A percentile compares a stretch with the other conserved stretches of the same genome.
Conservation (phyloP, 2,797 vertebrate species). For the Allochrocebus solatus region DNA sequence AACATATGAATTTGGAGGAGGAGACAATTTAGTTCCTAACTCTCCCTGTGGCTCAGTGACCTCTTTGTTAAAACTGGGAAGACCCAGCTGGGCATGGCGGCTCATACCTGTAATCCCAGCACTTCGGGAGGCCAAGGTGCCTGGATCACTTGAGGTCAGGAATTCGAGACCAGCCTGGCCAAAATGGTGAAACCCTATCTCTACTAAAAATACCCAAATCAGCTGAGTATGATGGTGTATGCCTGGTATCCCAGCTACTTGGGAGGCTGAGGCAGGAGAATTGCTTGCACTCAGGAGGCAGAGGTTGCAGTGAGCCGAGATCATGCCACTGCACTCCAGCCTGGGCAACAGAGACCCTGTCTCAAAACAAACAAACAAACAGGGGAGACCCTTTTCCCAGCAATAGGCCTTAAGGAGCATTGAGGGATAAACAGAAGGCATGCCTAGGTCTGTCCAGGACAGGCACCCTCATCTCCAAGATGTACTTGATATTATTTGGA, state of each 20-base stretch:
- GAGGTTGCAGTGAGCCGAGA: neutral
- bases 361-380: neutral
- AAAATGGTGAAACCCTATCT: neutral
- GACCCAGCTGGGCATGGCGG: neutral
- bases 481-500: accelerated
- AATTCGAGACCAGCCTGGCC: neutral
- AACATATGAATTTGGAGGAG: neutral
- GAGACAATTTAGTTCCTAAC: neutral
- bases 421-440: neutral
- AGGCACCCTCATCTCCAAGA: neutral
- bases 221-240: accelerated
- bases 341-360: neutral
- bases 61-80: neutral
- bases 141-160: neutral
- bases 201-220: neutral
- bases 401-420: neutral
- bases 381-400: neutral
- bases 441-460: neutral
- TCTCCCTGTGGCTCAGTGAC: neutral
- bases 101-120: neutral
- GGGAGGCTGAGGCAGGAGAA: neutral
- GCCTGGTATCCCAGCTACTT: neutral
- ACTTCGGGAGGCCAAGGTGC: neutral
- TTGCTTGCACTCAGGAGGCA: neutral
- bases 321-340: neutral